Evolutionary conservation across 1,140 invertebrate genomes (phyloP).

Genomic region (Tetragonula clypearis): DNA sequence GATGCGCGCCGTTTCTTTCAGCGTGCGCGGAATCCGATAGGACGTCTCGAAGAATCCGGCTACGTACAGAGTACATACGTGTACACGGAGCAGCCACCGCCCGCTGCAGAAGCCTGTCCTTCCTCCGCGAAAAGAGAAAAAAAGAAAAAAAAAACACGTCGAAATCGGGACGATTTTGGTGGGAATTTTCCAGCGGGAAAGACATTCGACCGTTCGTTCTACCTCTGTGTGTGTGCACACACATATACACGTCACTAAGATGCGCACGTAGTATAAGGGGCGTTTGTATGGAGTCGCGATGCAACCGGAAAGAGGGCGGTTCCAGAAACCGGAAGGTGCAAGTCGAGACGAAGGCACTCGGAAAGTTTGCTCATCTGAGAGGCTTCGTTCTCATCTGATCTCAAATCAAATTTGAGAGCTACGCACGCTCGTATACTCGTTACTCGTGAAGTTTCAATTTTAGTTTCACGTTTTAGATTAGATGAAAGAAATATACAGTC

Average conservation of each 20-base stretch:
- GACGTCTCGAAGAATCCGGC: slow-evolving; percentile 35
- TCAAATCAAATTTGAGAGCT: no score
- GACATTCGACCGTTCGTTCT: slow-evolving; percentile 20
- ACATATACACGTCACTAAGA: not conserved
- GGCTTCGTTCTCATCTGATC: no score
- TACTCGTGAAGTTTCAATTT: no score
- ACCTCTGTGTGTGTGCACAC: not conserved
- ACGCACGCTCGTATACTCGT: no score
- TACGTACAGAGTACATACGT: slow-evolving; percentile 4
- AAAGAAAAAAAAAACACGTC: not conserved
- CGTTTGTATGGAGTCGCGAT: no score
- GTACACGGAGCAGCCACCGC: not conserved
- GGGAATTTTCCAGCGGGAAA: slow-evolving; percentile 32
- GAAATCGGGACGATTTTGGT: slow-evolving; percentile 25
- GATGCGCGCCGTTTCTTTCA: slow-evolving; percentile 42
- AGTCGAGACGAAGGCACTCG: no score
- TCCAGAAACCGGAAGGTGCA: no score
- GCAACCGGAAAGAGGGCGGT: no score
- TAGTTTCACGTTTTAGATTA: no score
- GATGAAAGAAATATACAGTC: no score
- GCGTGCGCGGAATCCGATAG: slow-evolving; percentile 49
- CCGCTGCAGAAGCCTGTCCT: not conserved
- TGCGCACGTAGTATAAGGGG: no score
- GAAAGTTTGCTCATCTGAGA: no score
- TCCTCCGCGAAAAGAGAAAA: not conserved